Conservation (phyloP, 2,888 invertebrate genomes). For the Phaedon cochleariae region DNA sequence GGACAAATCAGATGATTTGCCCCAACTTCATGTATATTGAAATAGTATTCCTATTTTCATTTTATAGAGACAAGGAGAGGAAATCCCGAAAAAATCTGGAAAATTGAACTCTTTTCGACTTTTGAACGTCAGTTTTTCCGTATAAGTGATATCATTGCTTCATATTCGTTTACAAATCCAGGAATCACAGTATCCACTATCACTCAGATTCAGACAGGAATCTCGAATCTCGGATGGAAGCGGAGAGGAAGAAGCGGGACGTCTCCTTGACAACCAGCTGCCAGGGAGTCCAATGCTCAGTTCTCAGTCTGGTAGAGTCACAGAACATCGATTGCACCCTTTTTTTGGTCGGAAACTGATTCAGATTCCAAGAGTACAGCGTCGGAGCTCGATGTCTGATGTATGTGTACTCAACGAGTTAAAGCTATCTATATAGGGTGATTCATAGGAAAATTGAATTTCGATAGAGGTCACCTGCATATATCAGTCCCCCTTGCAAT, state of each 20-base stretch:
- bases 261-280: constrained; percentile 50
- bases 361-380: neutral
- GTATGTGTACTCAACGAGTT: too few species aligned
- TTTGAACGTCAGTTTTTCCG: neutral
- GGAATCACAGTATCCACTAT: neutral
- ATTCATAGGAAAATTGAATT: too few species aligned
- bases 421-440: too few species aligned
- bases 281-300: constrained; percentile 43
- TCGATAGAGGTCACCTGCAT: too few species aligned
- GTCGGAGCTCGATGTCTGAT: neutral
- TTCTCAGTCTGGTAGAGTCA: constrained; percentile 56
- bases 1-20: too few species aligned
- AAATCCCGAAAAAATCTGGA: too few species aligned
- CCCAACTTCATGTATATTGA: too few species aligned
- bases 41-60: too few species aligned
- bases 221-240: neutral
- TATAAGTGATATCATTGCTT: neutral
- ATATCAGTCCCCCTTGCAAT: too few species aligned
- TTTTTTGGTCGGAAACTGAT: neutral
- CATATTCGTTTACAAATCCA: neutral
- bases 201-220: neutral
- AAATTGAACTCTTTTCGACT: too few species aligned
- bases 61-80: too few species aligned
- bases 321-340: constrained; percentile 54
- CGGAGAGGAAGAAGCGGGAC: neutral